A percentile compares a stretch with the other conserved stretches of the same genome.
Conservation (phyloP, 2,113 vertebrate genomes). For the Calidris pugnax region DNA sequence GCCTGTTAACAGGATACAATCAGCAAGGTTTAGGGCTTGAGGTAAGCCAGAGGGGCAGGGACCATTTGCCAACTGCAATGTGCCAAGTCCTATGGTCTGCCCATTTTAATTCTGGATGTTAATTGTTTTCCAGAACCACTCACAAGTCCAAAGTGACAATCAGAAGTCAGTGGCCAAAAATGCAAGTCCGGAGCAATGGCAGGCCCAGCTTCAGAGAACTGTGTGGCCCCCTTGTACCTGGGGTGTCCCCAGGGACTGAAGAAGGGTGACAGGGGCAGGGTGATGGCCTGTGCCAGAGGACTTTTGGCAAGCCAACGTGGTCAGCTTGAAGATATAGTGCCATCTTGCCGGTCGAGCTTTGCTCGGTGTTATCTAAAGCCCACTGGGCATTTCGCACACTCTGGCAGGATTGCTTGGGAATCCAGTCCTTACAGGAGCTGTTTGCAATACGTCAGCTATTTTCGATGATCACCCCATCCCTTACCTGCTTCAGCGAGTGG, state of each 20-base stretch:
- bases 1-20: constrained; percentile 14
- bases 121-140: constrained; percentile 37
- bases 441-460: not conserved
- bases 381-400: rapidly evolving
- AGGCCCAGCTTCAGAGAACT: not conserved
- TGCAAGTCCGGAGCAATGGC: not conserved
- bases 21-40: not conserved
- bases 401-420: not conserved
- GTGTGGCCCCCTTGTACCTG: rapidly evolving
- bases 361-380: not conserved
- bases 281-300: not conserved
- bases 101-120: constrained; percentile 23
- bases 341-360: rapidly evolving
- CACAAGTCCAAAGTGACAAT: not conserved
- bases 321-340: not conserved
- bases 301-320: not conserved
- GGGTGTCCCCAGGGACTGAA: not conserved
- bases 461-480: not conserved
- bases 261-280: not conserved
- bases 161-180: not conserved
- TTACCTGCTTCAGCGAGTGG: not conserved
- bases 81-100: constrained; percentile 26
- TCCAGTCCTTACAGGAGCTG: not conserved
- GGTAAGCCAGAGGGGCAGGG: constrained; percentile 15
- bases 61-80: not conserved